Evolutionary conservation across 2,113 vertebrate species (phyloP).

Genomic region (Vidua chalybeata): DNA sequence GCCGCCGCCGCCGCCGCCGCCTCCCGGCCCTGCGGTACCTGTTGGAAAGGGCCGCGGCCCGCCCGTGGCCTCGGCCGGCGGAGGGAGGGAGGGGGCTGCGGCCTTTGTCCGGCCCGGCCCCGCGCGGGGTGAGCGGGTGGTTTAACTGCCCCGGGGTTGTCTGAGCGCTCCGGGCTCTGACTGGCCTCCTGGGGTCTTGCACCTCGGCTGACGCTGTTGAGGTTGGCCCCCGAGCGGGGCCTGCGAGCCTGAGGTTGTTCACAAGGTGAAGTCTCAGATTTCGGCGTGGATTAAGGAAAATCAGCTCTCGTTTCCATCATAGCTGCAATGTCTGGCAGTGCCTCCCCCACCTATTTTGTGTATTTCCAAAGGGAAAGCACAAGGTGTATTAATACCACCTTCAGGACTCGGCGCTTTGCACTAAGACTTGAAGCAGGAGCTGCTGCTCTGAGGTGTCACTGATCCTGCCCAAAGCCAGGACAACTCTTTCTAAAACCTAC

Average conservation of each 20-base stretch:
- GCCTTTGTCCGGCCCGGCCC: neutral
- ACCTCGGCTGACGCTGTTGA: fast-evolving
- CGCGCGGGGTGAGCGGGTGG: fast-evolving
- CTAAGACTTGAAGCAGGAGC: neutral
- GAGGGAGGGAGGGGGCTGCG: neutral
- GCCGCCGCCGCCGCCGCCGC: neutral
- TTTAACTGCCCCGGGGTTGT: neutral
- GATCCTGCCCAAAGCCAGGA: neutral
- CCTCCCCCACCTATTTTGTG: fast-evolving
- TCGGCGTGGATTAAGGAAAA: neutral
- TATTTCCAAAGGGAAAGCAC: neutral
- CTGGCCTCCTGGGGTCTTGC: neutral
- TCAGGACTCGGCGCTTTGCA: neutral
- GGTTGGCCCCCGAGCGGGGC: neutral
- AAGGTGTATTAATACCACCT: neutral
- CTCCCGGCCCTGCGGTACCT: neutral
- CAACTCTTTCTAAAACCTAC: neutral
- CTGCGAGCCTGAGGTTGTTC: neutral
- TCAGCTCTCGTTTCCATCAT: fast-evolving
- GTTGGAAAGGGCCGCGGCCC: neutral
- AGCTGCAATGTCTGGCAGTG: neutral
- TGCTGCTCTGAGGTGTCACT: neutral
- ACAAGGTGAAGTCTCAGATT: fast-evolving
- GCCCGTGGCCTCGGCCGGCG: neutral
- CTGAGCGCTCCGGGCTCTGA: fast-evolving